Evolutionary conservation across 53 echinoderm and acorn worm genomes (phyloP), one percentile per base, ranked within the genome.

Genomic region (Echinometra lucunter): DNA sequence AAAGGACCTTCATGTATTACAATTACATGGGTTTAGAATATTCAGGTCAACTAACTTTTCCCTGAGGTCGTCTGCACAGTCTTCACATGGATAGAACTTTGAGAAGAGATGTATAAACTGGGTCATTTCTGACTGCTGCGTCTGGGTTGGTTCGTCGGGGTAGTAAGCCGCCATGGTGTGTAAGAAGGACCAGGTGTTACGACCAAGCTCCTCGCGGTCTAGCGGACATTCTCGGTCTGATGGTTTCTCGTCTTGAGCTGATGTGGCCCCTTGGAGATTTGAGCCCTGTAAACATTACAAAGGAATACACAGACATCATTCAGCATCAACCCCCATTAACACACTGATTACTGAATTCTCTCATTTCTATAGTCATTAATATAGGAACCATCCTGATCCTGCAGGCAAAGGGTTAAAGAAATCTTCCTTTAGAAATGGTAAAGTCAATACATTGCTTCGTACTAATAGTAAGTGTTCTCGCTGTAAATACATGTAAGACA

Each of bases 151-250:
- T 88, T 97, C 88, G 89, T 99, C 96, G 60, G 99, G 99, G 78
- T 99, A 99, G 56, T 99, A 99, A 2, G 98, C 99, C 9, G 99
- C 98, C 95, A 96, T 99, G 6, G 99, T 98, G 92, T 99, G 99
- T 4, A 99, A 97, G 67, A 99, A 97, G 56, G 99, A 99, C 99
- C 99, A 99, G 28, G 99, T 97, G 92, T 99, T 99, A 18, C 96
- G 96, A 53, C 99, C 99, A 23, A 99, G 96, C 92, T 99, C 99
- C 81, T 98, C 98, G 66, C 98, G 96, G 83, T 99, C 99, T 42
- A 99, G 60, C 12, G 99, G 99, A 94, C 99, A 99, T 89, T 99
- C 97, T 9, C 92, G 96, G 44, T 96, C 96, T 53, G 13, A 9
- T 57, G 78, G 37, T 18, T 42, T 78, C 13, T 78, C 78, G 28